Percentiles rank a stretch among this genome's conserved stretches.
Evolutionary conservation across 2,888 invertebrate species (phyloP).

Genomic region (Lasioglossum vierecki): DNA sequence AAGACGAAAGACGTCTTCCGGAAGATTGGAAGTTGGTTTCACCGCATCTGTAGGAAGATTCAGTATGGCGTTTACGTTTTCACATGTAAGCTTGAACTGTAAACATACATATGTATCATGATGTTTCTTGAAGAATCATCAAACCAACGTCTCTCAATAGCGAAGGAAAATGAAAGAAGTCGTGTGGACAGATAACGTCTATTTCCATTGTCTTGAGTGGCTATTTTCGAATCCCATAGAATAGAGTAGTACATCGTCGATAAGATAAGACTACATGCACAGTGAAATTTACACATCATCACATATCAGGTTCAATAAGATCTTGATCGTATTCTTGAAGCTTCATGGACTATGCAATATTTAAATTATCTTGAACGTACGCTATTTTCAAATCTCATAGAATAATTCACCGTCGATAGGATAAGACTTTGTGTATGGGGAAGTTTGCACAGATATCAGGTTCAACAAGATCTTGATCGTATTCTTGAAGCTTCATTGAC

Average conservation of each 20-base stretch:
- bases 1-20: constrained; percentile 72
- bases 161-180: neutral
- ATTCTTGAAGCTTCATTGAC: neutral
- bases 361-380: constrained; percentile 19
- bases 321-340: neutral
- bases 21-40: constrained; percentile 78
- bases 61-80: constrained; percentile 65
- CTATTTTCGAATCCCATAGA: constrained; percentile 16
- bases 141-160: neutral
- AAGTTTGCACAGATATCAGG: constrained; percentile 8
- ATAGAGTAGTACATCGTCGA: constrained; percentile 2
- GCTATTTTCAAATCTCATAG: constrained; percentile 14
- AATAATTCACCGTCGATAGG: constrained; percentile 18
- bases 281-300: neutral
- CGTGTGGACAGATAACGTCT: constrained; percentile 30
- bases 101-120: neutral
- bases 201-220: constrained; percentile 19
- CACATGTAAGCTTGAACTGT: constrained; percentile 67
- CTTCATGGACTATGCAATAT: neutral
- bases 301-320: constrained; percentile 12
- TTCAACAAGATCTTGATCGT: constrained; percentile 12
- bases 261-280: constrained; percentile 27
- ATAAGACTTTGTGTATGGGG: neutral
- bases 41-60: constrained; percentile 71
- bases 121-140: constrained; percentile 4